Evolutionary conservation across 1,140 invertebrate genomes (phyloP).

Genomic region (Rhagoletis zephyria): DNA sequence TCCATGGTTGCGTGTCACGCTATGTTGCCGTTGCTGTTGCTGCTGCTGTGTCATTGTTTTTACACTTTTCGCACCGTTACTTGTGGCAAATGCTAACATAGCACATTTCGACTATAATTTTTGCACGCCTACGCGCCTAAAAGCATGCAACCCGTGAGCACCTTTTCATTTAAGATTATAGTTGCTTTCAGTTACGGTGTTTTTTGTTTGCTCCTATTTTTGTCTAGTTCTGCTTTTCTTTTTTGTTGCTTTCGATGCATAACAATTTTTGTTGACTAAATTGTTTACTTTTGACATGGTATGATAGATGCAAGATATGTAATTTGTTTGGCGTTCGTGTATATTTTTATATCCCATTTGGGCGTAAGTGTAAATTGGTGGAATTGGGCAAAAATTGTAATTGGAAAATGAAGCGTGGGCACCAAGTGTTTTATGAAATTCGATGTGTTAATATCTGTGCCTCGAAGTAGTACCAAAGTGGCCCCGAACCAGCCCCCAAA

Average conservation of each 20-base stretch:
- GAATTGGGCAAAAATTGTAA: too few species aligned
- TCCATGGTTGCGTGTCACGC: not conserved
- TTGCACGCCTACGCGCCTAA: slow-evolving; percentile 30
- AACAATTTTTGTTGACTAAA: not conserved
- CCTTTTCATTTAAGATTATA: not conserved
- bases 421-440: too few species aligned
- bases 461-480: too few species aligned
- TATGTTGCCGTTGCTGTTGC: not conserved
- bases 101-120: slow-evolving; percentile 11
- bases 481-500: too few species aligned
- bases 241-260: not conserved
- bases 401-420: too few species aligned
- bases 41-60: not conserved
- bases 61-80: not conserved
- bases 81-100: not conserved
- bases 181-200: not conserved
- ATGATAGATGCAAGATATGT: not conserved
- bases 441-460: too few species aligned
- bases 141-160: not conserved
- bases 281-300: not conserved
- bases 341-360: too few species aligned
- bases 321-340: not conserved
- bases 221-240: not conserved
- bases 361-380: too few species aligned
- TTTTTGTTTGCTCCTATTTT: not conserved